Percentiles rank a stretch among this genome's conserved stretches.
Conservation (phyloP, 2,797 vertebrate genomes). For the Toxotes lorentzi region DNA sequence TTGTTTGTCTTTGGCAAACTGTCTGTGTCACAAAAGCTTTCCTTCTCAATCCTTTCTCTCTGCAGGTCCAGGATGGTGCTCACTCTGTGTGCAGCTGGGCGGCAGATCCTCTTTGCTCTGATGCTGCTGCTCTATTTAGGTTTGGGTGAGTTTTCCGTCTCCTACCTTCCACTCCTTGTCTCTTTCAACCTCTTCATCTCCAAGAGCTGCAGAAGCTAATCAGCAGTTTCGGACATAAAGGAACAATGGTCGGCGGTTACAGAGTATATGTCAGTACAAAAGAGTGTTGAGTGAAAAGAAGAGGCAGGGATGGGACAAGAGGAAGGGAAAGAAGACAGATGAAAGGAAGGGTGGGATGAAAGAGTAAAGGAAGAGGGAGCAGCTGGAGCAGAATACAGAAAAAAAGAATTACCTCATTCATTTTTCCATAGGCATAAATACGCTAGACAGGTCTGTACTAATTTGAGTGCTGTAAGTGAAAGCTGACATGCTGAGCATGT, state of each 20-base stretch:
- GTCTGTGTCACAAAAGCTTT: neutral
- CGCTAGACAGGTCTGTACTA: slow-evolving; percentile 45
- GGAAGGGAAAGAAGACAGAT: neutral
- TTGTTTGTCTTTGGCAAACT: no score
- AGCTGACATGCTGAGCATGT: slow-evolving; percentile 67
- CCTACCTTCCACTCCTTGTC: slow-evolving; percentile 11
- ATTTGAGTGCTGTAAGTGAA: slow-evolving; percentile 61
- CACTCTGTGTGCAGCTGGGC: slow-evolving; percentile 53
- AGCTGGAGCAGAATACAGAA: slow-evolving; percentile 10
- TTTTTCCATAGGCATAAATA: slow-evolving; percentile 27
- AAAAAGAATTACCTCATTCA: slow-evolving; percentile 12
- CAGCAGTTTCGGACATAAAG: slow-evolving; percentile 5
- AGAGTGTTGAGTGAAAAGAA: neutral
- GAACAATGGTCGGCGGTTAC: neutral
- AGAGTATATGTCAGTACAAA: neutral
- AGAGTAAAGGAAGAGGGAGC: neutral
- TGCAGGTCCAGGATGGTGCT: slow-evolving; percentile 76
- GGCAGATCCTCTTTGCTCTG: slow-evolving; percentile 60
- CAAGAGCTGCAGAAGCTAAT: slow-evolving; percentile 18
- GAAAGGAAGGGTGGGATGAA: neutral
- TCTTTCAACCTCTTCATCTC: slow-evolving; percentile 5
- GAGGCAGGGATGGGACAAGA: neutral
- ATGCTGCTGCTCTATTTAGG: slow-evolving; percentile 68
- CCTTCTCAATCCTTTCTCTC: neutral
- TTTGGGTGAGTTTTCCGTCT: slow-evolving; percentile 71